phyloP scores from a whole-genome alignment of 2,888 invertebrate species.

The Lordiphosa fenestrarum region DNA sequence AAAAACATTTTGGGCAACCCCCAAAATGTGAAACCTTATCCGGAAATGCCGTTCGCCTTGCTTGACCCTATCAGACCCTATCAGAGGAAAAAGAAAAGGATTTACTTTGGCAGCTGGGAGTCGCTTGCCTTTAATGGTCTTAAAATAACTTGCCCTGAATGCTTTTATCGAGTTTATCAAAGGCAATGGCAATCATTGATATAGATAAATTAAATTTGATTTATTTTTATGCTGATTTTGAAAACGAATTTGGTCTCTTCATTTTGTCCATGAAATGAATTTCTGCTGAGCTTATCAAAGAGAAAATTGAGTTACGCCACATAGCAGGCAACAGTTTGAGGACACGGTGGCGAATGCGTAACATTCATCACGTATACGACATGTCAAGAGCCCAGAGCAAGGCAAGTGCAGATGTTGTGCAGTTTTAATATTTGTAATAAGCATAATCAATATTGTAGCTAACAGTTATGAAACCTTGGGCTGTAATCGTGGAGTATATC shows the following conservation, averaged over 20 bases:
- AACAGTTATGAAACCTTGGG: too few relatives aligned
- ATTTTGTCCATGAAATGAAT: constrained; percentile 24
- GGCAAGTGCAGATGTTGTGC: not conserved
- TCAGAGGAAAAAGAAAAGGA: constrained; percentile 34
- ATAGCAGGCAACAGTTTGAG: constrained; percentile 19
- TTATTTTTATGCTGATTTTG: constrained; percentile 59
- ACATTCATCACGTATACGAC: constrained; percentile 26
- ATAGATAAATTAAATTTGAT: constrained; percentile 70
- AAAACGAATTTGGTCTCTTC: constrained; percentile 29
- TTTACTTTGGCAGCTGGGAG: constrained; percentile 26
- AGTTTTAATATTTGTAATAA: constrained; percentile 3
- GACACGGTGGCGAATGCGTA: constrained; percentile 49
- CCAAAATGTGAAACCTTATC: constrained; percentile 52
- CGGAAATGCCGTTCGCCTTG: constrained; percentile 54
- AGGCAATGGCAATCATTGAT: constrained; percentile 59
- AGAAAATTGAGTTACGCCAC: constrained; percentile 60
- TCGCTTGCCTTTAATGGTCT: constrained; percentile 56
- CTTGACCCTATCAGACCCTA: constrained; percentile 5
- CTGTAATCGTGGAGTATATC: not conserved
- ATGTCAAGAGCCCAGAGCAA: constrained; percentile 19
- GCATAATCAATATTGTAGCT: constrained; percentile 16
- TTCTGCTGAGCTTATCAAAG: constrained; percentile 43
- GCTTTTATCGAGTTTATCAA: constrained; percentile 65
- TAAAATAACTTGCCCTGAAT: constrained; percentile 53
- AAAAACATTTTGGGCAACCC: constrained; percentile 21